A percentile compares a stretch with the other conserved stretches of the same genome.
These are phyloP conservation scores for Neodiprion pinetum DNA, from an alignment of 1,140 invertebrate species.

Conservation along the genomic window DNA sequence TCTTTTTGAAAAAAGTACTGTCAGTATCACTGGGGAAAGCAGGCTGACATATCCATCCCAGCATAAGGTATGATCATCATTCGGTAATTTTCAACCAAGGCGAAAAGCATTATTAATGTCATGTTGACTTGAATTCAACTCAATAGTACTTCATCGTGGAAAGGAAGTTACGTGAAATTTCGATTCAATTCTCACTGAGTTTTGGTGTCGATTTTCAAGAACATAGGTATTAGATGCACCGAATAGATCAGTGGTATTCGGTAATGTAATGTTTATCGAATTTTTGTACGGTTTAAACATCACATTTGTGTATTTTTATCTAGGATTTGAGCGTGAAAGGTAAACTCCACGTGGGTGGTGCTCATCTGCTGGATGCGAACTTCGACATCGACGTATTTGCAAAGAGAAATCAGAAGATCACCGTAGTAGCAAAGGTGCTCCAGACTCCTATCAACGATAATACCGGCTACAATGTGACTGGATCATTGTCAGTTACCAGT, in stretches of 20 bases:
- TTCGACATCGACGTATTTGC: conserved; percentile 70
- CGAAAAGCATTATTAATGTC: neutral
- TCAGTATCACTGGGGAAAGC: conserved; percentile 63
- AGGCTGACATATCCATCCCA: conserved; percentile 72
- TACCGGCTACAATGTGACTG: conserved; percentile 53
- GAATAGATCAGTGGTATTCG: too few relatives aligned
- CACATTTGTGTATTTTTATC: too few relatives aligned
- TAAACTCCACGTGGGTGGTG: conserved; percentile 53
- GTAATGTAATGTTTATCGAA: too few relatives aligned
- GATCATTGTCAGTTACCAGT: conserved; percentile 51
- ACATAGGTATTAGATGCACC: too few relatives aligned
- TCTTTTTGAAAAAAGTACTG: conserved; percentile 56
- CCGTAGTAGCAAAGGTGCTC: conserved; percentile 46
- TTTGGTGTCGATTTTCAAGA: too few relatives aligned
- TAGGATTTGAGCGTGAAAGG: conserved; percentile 64
- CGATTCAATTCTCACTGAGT: too few relatives aligned
- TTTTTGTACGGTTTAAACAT: too few relatives aligned
- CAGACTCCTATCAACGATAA: conserved; percentile 36
- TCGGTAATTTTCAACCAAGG: conserved; percentile 8
- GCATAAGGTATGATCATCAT: conserved; percentile 61
- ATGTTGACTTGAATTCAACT: conserved; percentile 20
- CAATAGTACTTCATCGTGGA: neutral
- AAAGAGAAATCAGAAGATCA: conserved; percentile 69
- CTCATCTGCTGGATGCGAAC: conserved; percentile 56
- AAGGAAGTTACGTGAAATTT: too few relatives aligned